Evolutionary conservation across 35 echinoderm and acorn worm species (phyloP), one percentile per base, ranked within the genome.

Genomic region (Apostichopus californicus): DNA sequence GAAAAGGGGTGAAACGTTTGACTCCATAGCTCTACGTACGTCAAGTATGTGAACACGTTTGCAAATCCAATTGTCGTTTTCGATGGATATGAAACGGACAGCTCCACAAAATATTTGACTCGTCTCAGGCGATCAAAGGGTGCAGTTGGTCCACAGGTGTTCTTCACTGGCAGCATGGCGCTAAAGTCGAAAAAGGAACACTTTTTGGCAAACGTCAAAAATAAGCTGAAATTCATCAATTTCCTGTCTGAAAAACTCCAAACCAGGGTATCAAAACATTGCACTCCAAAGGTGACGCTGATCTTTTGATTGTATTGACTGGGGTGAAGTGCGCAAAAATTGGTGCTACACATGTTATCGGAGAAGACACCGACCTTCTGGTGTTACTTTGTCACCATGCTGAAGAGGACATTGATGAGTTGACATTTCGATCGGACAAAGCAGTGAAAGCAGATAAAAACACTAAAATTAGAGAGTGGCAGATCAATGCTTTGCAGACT

Each of bases 251-350:
- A 81, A 81, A 63, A 82, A 15, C 5, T 92, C 5, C 7, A 82
- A 24, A 52, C 57, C 4, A 68, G 2, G 52, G 59, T 15, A 65
- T 88, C 22, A 55, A 56, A 8, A 58, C 53, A 73, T 64, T 68
- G 1, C 77, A 94, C 64, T 66, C 93, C 11, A 60, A 90, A 56
- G 93, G 54, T 70, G 93, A 94, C 77, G 93, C 86, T 83, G 93
- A 94, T 82, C 77, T 94, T 4, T 26, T 84, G 56, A 94, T 90
- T 55, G 79, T 55, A 72, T 18, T 81, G 66, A 84, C 57, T 28
- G 93, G 5, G 8, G 78, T 92, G 34, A 34, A 79, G 61, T 59
- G 53, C 23, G 90, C 77, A 57, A 92, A 18, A 12, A 14, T 5
- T 81, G 61, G 71, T 9, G 13, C 77, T 55, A 82, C 56, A 81